Percentiles rank a stretch among this genome's conserved stretches.
Conservation (phyloP, 2,113 vertebrate species). For the Patagioenas fasciata region DNA sequence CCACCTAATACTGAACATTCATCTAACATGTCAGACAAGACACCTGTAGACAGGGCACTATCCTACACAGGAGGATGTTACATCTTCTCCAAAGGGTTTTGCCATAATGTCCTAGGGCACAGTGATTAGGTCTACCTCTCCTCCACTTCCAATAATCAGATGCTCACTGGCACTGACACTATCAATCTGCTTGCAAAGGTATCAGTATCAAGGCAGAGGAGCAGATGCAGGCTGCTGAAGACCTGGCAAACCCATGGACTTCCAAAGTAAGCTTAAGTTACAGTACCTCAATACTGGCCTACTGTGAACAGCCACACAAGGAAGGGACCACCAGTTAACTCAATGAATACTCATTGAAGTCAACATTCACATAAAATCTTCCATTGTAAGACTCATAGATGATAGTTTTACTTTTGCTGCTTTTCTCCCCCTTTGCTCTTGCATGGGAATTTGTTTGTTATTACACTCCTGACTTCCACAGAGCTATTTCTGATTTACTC, state of each 20-base stretch:
- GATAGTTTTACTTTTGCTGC: not conserved
- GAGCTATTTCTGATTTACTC: not conserved
- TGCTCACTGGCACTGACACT: fast-evolving
- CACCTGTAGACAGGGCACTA: not conserved
- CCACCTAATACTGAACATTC: not conserved
- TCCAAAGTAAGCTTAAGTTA: not conserved
- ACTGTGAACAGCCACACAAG: not conserved
- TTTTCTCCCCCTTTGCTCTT: not conserved
- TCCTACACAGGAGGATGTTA: not conserved
- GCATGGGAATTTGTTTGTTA: not conserved
- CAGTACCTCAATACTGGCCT: not conserved
- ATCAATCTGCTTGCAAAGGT: not conserved
- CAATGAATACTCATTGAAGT: not conserved
- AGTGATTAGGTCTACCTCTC: not conserved
- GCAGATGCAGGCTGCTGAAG: not conserved
- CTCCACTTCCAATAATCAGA: not conserved
- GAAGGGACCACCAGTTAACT: not conserved
- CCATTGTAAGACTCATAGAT: fast-evolving
- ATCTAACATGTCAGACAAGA: not conserved
- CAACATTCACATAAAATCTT: not conserved
- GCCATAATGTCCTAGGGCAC: not conserved
- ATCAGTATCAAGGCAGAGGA: not conserved
- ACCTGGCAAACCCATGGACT: not conserved
- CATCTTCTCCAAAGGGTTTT: not conserved
- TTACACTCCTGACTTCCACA: not conserved